These are phyloP conservation scores for Phenacoccus solenopsis DNA, from an alignment of 1,140 invertebrate genomes.

Conservation along the genomic window DNA sequence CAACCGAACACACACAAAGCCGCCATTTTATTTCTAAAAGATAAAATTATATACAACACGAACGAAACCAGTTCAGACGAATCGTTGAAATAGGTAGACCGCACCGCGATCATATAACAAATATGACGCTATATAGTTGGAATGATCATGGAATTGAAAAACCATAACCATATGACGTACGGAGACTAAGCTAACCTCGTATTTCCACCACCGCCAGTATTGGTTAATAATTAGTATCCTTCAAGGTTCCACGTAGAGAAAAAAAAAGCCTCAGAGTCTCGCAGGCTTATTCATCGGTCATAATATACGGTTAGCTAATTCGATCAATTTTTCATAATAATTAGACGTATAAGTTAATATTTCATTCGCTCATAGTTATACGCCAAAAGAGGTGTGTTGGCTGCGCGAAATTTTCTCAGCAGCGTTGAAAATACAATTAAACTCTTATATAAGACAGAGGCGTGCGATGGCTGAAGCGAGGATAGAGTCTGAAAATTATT, in stretches of 20 bases:
- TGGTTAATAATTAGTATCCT: not conserved
- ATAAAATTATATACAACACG: too few relatives aligned
- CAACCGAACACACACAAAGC: too few relatives aligned
- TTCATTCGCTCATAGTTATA: not conserved
- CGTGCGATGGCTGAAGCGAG: not conserved
- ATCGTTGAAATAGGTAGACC: too few relatives aligned
- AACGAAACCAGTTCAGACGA: too few relatives aligned
- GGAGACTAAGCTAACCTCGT: too few relatives aligned
- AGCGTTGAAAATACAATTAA: not conserved
- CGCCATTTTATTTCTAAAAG: too few relatives aligned
- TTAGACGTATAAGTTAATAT: too few relatives aligned
- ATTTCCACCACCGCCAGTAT: not conserved
- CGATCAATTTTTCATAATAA: slow-evolving; percentile 3
- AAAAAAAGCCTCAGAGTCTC: not conserved
- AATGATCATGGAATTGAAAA: too few relatives aligned
- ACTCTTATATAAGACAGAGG: not conserved
- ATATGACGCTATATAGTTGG: too few relatives aligned
- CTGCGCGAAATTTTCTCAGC: not conserved
- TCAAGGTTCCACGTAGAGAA: not conserved
- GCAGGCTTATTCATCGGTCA: not conserved
- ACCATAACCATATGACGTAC: too few relatives aligned
- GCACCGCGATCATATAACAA: too few relatives aligned
- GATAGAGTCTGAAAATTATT: not conserved
- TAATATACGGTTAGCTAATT: not conserved
- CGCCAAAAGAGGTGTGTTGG: not conserved